Evolutionary conservation across 2,888 invertebrate genomes (phyloP), one percentile per base, ranked within the genome.

Genomic region (Tillus elongatus): DNA sequence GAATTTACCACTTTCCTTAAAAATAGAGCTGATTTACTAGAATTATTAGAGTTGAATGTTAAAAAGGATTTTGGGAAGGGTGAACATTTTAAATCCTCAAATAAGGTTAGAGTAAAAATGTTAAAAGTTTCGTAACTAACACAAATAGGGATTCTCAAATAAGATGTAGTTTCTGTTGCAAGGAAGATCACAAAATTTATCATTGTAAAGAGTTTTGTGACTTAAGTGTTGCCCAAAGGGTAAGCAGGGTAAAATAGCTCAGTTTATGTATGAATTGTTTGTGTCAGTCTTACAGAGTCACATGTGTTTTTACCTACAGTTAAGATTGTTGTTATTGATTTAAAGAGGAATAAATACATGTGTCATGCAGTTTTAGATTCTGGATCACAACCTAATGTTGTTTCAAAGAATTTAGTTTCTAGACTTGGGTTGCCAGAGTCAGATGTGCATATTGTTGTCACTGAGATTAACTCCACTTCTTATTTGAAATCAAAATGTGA

Each of bases 201-300:
- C 4, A 36, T 4, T 36, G 37, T 19, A 15, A 36, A 6, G 14
- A 15, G 13, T 36, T 36, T 16, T 10, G 4, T 6, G 15, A 24
- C 1, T 29, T 46, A 8, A 2, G 35, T 3, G 12, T 39, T 11
- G 8, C 24, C 3, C 19, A 39, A n/a, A 13, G 44, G 6, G 36
- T 37, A 30, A 15, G 13, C 6, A 2, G 32, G 40, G 33, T 34
- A 2, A 46, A 41, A 35, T 28, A n/a, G 10, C 13, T 15, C 11
- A 19, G 39, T 8, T 15, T 46, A 3, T 47, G 47, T 13, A 8
- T 39, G 3, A 45, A 43, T 37, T 48, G 48, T 33, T 40, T 45
- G 9, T 10, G 31, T 6, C 11, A 11, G 6, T 36, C 35, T 14
- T 45, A 48, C 35, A 16, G 19, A 2, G 19, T n/a, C n/a, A 27